Percentiles rank a stretch among this genome's conserved stretches.
These are phyloP conservation scores for Oscheius sp. DNA, from an alignment of 2,888 invertebrate genomes.

Conservation along the genomic window DNA sequence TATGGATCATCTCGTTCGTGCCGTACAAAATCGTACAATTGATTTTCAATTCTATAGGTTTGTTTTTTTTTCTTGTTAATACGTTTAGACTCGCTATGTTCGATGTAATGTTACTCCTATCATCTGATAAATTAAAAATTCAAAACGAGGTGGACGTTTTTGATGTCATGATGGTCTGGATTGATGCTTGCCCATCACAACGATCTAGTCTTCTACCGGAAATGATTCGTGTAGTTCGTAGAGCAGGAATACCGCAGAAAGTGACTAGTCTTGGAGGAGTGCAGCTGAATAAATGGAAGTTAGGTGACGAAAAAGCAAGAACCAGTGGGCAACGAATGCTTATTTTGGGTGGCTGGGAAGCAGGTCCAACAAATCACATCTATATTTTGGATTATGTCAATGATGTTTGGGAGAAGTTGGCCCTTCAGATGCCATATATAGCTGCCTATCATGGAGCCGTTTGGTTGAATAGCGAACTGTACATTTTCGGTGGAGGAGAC, in stretches of 20 bases:
- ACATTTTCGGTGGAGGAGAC: constrained; percentile 20
- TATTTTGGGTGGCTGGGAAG: constrained; percentile 4
- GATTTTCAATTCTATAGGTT: not conserved
- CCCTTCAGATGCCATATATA: not conserved
- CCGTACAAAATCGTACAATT: constrained; percentile 6
- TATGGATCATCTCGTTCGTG: not conserved
- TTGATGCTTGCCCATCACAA: not conserved
- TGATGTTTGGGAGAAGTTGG: not conserved
- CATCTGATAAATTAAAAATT: not conserved
- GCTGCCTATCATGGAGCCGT: constrained; percentile 19
- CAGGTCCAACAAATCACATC: not conserved
- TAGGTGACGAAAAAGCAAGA: not conserved
- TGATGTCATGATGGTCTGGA: not conserved
- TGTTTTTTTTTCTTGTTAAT: not conserved
- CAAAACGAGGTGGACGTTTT: constrained; percentile 1
- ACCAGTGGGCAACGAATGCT: not conserved
- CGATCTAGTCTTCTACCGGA: not conserved
- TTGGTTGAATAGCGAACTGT: not conserved
- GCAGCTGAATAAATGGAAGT: not conserved
- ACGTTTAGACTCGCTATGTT: not conserved
- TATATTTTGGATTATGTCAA: constrained; percentile 4
- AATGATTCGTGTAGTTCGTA: not conserved
- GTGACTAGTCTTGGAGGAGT: not conserved
- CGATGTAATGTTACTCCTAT: not conserved
- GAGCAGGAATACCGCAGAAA: not conserved